phyloP scores from a whole-genome alignment of 1,140 invertebrate species.

The Rhyzopertha dominica region DNA sequence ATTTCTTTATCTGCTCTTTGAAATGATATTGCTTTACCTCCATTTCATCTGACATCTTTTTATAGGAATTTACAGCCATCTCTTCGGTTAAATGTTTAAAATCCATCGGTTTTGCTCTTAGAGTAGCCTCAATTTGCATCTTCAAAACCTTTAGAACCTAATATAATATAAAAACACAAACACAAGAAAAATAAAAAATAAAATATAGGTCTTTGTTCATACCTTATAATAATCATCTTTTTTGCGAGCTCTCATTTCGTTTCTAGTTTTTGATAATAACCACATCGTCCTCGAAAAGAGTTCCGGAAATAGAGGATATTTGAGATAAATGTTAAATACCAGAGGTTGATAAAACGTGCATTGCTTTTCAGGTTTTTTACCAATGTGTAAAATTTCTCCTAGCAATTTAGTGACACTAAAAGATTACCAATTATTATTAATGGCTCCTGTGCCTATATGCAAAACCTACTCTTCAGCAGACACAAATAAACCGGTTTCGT shows the following conservation, averaged over 20 bases:
- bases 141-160: slow-evolving; percentile 33
- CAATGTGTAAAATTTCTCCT: slow-evolving; percentile 33
- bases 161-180: no score
- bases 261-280: slow-evolving; percentile 38
- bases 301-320: slow-evolving; percentile 36
- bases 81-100: slow-evolving; percentile 29
- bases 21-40: slow-evolving; percentile 23
- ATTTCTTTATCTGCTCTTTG: no score
- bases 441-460: slow-evolving; percentile 3
- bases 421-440: slow-evolving; percentile 6
- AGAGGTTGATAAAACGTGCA: slow-evolving; percentile 35
- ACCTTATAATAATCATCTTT: slow-evolving; percentile 35
- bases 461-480: slow-evolving; percentile 33
- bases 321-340: slow-evolving; percentile 30
- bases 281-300: slow-evolving; percentile 40
- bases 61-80: slow-evolving; percentile 28
- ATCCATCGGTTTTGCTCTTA: slow-evolving; percentile 28
- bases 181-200: no score
- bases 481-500: slow-evolving; percentile 31
- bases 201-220: slow-evolving; percentile 2
- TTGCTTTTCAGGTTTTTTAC: slow-evolving; percentile 24
- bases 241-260: slow-evolving; percentile 39
- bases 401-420: slow-evolving; percentile 34
- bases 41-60: slow-evolving; percentile 25
- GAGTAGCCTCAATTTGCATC: slow-evolving; percentile 31